Evolutionary conservation across 1,140 invertebrate genomes (phyloP).

Genomic region (Drosophila ficusphila): DNA sequence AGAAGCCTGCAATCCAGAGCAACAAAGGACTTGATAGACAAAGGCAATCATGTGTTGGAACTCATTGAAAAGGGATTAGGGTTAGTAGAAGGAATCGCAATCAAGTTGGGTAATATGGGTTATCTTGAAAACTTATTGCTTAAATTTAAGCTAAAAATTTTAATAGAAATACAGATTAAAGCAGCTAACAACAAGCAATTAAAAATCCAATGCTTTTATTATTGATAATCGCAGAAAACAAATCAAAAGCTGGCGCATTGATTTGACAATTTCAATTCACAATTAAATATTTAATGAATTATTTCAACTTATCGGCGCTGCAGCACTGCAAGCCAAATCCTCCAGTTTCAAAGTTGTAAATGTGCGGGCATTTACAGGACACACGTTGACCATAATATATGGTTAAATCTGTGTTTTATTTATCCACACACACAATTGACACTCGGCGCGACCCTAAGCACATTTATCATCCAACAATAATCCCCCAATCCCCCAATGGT

Average conservation of each 20-base stretch:
- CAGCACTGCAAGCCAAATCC: neutral
- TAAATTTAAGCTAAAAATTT: too few species aligned
- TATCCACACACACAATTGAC: conserved; percentile 73
- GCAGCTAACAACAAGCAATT: too few species aligned
- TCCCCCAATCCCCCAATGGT: conserved; percentile 40
- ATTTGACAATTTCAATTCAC: conserved; percentile 43
- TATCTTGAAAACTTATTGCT: too few species aligned
- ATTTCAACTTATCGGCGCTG: conserved; percentile 25
- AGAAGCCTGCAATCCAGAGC: neutral
- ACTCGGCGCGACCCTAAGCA: conserved; percentile 66
- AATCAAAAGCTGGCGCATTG: conserved; percentile 21
- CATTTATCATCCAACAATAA: conserved; percentile 69
- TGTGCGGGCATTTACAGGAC: conserved; percentile 28
- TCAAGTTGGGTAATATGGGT: neutral
- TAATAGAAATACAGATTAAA: too few species aligned
- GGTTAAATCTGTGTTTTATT: conserved; percentile 72
- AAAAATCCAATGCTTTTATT: neutral
- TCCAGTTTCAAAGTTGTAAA: conserved; percentile 12
- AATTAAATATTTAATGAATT: conserved; percentile 41
- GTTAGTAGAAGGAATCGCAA: neutral
- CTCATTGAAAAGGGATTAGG: neutral
- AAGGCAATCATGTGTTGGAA: neutral
- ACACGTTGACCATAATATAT: conserved; percentile 60
- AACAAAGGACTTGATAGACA: neutral
- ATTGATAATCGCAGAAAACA: conserved; percentile 16